A percentile compares a stretch with the other conserved stretches of the same genome.
Evolutionary conservation across 2,113 vertebrate genomes (phyloP).

Genomic region (Rousettus leschenaultii): DNA sequence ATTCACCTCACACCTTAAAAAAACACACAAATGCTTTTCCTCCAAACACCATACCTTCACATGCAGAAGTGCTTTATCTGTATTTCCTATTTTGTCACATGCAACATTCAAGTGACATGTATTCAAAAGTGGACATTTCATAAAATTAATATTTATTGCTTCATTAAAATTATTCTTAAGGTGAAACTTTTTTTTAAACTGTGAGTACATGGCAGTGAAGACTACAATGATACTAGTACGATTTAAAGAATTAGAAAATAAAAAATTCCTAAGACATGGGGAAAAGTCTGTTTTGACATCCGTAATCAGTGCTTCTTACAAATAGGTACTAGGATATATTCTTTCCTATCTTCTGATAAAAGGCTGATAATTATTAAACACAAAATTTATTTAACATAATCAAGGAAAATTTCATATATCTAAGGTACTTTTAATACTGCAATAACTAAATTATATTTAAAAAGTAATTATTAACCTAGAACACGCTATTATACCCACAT

Average conservation of each 20-base stretch:
- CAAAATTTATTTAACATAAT: background rate
- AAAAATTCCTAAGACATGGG: background rate
- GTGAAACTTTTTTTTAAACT: background rate
- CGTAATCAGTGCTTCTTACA: background rate
- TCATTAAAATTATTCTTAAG: background rate
- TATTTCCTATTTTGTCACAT: background rate
- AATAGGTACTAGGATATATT: background rate
- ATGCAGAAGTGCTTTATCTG: background rate
- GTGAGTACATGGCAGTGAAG: background rate
- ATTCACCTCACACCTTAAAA: background rate
- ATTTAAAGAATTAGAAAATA: background rate
- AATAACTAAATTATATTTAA: background rate
- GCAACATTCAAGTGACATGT: background rate
- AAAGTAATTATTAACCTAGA: conserved; percentile 11
- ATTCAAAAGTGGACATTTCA: background rate
- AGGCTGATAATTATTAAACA: background rate
- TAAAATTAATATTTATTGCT: background rate
- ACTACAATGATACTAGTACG: background rate
- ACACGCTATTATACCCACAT: background rate
- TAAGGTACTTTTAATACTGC: background rate
- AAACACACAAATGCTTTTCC: background rate
- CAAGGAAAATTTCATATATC: background rate
- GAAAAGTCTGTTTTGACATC: background rate
- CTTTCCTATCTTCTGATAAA: background rate
- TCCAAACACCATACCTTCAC: background rate